These are phyloP conservation scores for Andrena fulva DNA, from an alignment of 2,888 invertebrate genomes.

Conservation along the genomic window DNA sequence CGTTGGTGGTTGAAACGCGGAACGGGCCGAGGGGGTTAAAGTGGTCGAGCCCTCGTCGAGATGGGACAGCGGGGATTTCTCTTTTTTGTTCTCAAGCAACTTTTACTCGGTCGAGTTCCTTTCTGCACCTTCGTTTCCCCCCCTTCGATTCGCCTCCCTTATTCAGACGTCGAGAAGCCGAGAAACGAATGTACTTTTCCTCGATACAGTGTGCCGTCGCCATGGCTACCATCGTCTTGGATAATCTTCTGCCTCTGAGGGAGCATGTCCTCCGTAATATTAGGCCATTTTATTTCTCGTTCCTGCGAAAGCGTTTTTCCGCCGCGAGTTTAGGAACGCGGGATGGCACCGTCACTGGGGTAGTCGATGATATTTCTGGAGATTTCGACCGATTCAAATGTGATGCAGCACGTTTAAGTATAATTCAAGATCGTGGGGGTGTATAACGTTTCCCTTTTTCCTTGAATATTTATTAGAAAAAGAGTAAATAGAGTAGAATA, in stretches of 20 bases:
- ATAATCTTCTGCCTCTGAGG: slow-evolving; percentile 70
- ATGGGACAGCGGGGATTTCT: slow-evolving; percentile 29
- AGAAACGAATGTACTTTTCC: slow-evolving; percentile 67
- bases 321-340: background rate
- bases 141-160: slow-evolving; percentile 49
- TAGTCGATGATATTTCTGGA: background rate
- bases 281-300: slow-evolving; percentile 53
- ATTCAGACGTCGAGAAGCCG: slow-evolving; percentile 55
- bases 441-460: background rate
- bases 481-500: too few relatives aligned
- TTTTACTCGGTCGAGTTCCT: slow-evolving; percentile 34
- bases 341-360: background rate
- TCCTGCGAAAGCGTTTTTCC: slow-evolving; percentile 3
- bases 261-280: slow-evolving; percentile 58
- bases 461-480: too few relatives aligned
- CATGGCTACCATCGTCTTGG: slow-evolving; percentile 75
- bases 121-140: slow-evolving; percentile 23
- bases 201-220: slow-evolving; percentile 77
- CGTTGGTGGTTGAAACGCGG: slow-evolving; percentile 24
- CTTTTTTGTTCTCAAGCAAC: slow-evolving; percentile 35
- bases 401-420: background rate
- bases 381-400: background rate
- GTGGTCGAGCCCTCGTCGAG: slow-evolving; percentile 40
- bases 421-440: background rate
- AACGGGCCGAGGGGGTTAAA: slow-evolving; percentile 45